Evolutionary conservation across 1,140 invertebrate species (phyloP), one percentile per base, ranked within the genome.

Genomic region (Pseudomyrmex sp.): DNA sequence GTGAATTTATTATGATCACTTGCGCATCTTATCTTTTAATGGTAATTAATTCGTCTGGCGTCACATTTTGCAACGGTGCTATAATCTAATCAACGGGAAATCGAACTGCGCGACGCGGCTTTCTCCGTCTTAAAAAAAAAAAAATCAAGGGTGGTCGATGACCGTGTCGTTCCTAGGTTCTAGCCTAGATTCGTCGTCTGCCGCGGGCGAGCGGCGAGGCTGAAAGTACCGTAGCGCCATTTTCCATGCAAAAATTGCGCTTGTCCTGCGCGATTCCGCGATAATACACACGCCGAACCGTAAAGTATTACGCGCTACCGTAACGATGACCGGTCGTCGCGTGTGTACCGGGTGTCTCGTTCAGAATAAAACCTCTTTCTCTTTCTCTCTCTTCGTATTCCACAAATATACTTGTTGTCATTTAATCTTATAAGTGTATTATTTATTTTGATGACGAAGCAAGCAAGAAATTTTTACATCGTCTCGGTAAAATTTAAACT

Each of bases 251-350:
- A 91, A 91, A 92, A 92, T 92, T 87, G 86, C 89, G 88, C 89
- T 80, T 89, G 90, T 91, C 87, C 86, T 86, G 88, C 85, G 83
- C 90, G 90, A 92, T 91, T 83, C 84, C 86, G 89, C 89, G 92
- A 93, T 93, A 93, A 92, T 93, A 91, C 91, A 91, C 88, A 93
- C 90, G 90, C 90, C 91, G 91, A 93, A 92, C 91, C 91, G 92
- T 93, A 93, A 93, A 93, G 93, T 93, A 93, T 93, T 93, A 93
- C 92, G 90, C 91, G 92, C 92, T 94, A 94, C 93, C 93, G 93
- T 94, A 94, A 94, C 91, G 91, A 93, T 93, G 92, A 93, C 92
- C 91, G 91, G 92, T 89, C 90, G 85, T 35, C 74, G 26, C 50
- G 68, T 82, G 87, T 90, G 89, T 91, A 92, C 91, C 84, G 86